A percentile compares a stretch with the other conserved stretches of the same genome.
phyloP scores from a whole-genome alignment of 2,113 vertebrate genomes.

The Bothrops jararaca region DNA sequence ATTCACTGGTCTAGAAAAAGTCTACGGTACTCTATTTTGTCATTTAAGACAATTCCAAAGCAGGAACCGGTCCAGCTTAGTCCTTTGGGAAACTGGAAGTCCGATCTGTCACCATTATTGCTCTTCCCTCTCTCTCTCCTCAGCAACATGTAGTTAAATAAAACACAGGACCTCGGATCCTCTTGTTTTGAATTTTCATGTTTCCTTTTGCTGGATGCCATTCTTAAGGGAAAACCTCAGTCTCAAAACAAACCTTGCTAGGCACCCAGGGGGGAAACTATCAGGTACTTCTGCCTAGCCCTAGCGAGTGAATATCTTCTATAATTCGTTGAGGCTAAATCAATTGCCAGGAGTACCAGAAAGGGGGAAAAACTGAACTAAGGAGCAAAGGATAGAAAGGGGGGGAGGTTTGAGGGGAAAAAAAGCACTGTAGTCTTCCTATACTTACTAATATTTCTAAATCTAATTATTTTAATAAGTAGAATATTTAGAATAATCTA shows the following conservation, averaged over 20 bases:
- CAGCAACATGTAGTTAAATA: not conserved
- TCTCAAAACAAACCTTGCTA: not conserved
- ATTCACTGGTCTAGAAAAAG: not conserved
- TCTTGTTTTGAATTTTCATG: not conserved
- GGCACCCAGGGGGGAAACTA: not conserved
- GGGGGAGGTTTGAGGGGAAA: too few relatives aligned
- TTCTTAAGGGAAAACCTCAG: not conserved
- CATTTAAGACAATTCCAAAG: not conserved
- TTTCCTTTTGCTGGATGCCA: not conserved
- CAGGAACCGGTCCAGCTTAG: not conserved
- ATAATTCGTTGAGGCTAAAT: not conserved
- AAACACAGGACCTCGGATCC: not conserved
- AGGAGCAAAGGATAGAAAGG: not conserved
- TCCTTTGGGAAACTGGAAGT: not conserved
- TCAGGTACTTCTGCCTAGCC: too few relatives aligned
- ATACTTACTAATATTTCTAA: not conserved
- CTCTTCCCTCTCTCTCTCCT: not conserved
- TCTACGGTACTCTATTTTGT: not conserved
- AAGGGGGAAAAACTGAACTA: not conserved
- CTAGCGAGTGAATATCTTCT: not conserved
- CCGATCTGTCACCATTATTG: not conserved
- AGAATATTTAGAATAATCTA: too few relatives aligned
- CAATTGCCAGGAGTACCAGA: not conserved
- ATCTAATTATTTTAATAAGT: too few relatives aligned
- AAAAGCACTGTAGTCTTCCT: not conserved